Conservation (phyloP, 2,888 invertebrate species). For the Aphidoletes aphidimyza region DNA sequence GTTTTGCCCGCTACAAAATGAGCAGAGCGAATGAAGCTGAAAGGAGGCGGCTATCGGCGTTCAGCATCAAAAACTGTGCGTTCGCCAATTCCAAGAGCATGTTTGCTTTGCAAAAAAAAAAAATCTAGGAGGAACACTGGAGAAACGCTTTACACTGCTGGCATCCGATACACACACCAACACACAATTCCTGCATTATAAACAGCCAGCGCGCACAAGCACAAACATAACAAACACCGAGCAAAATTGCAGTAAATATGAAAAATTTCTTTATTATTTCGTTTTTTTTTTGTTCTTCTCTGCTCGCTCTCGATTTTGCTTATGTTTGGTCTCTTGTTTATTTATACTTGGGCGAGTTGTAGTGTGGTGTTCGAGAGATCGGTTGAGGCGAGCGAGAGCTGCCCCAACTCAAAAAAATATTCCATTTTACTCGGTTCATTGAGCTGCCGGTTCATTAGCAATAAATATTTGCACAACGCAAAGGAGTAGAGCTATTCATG, state of each 20-base stretch:
- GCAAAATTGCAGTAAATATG: conserved; percentile 25
- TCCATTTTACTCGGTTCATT: conserved; percentile 57
- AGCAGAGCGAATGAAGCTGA: neutral
- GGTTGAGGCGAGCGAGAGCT: neutral
- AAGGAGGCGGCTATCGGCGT: neutral
- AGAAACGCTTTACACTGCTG: neutral
- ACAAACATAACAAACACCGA: neutral
- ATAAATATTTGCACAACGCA: conserved; percentile 57
- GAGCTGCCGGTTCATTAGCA: conserved; percentile 58
- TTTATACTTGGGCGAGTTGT: conserved; percentile 8
- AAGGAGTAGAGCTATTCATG: conserved; percentile 20
- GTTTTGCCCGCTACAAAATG: neutral
- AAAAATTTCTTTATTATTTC: conserved; percentile 32
- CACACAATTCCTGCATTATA: neutral
- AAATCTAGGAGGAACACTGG: neutral
- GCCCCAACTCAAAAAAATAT: conserved; percentile 13
- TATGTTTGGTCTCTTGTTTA: neutral
- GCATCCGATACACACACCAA: too few species aligned
- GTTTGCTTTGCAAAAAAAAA: conserved; percentile 6
- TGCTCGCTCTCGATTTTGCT: too few species aligned
- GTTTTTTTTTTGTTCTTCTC: neutral
- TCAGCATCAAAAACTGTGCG: neutral
- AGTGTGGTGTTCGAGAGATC: neutral
- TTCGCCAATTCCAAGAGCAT: neutral
- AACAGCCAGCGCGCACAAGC: neutral